These are phyloP conservation scores for Cisticola juncidis DNA, from an alignment of 2,113 vertebrate species.

Conservation along the genomic window DNA sequence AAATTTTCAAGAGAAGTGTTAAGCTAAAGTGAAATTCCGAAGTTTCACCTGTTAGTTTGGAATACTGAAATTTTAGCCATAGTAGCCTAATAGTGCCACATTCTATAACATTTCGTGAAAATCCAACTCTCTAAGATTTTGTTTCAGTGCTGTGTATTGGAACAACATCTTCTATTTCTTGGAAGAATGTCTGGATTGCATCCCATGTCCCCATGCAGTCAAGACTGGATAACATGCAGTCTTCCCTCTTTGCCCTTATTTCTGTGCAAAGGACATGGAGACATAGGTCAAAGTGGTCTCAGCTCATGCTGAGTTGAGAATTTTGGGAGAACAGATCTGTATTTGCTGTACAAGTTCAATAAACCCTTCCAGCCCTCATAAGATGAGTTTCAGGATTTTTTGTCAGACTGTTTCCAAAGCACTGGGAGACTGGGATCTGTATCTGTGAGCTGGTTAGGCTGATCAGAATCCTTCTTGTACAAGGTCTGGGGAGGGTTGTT, in stretches of 20 bases:
- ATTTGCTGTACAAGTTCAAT: background rate
- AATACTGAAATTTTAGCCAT: background rate
- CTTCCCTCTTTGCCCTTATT: background rate
- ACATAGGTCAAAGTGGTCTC: background rate
- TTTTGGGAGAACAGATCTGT: background rate
- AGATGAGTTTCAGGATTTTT: background rate
- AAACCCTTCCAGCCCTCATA: background rate
- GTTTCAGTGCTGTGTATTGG: background rate
- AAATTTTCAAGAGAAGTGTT: background rate
- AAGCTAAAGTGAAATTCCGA: background rate
- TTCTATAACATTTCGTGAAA: background rate
- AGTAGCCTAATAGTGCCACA: background rate
- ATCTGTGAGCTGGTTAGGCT: background rate
- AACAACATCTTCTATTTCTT: background rate
- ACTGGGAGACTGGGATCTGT: background rate
- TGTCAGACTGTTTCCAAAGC: background rate
- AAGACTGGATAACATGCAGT: background rate
- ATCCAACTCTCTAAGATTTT: background rate
- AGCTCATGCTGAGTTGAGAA: rapidly evolving
- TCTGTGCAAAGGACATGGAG: background rate
- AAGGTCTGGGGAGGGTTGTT: background rate
- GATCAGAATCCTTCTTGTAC: background rate
- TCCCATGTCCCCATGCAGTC: background rate
- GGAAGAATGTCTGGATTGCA: background rate
- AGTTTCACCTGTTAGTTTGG: background rate